Base-by-base conservation (phyloP, 2,888 invertebrate species). In the Torymus aiolomorphi region DNA sequence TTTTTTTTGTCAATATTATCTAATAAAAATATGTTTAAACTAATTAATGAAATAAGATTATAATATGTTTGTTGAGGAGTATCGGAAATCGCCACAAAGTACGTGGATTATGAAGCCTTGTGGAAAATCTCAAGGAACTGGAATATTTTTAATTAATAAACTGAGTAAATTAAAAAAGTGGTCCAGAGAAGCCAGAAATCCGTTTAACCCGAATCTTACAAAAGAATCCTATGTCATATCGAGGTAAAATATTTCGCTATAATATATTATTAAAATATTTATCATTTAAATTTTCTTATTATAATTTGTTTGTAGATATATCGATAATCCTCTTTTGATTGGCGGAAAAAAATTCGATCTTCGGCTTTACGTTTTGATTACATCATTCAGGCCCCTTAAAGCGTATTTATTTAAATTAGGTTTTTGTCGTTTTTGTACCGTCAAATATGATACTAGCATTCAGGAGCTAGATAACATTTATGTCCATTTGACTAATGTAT, bases 21-120 rank as follows among this genome's bases (percentile, higher is more conserved):
- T 10, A 54, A 10, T 12, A 52, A 18, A 18, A 56, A 49, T 18
- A n/a, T 4, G 11, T 24, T 67, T 49, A 56, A 2, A 49, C 56
- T 8, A 54, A 24, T 61, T 57, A 61, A 16, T 16, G 2, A 54
- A 5, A 13, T 31, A 57, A 87, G 98, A 98, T 91, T 98, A 98
- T 90, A 98, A 98, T 89, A 95, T 98, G 94, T 98, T 98, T 90
- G 98, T 98, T 1, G 97, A 98, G 88, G 98, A 98, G 88, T 98
- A 98, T 89, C 93, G 97, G 74, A 97, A 97, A 91, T 96, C 95
- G 83, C 97, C 98, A 0, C 96, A 96, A 88, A 96, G 96, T 85
- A 98, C 98, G 0, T 98, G 98, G 98, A 98, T 98, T 83, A 97
- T 98, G 95, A 98, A 98, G 89, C 98, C 98, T 0, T 97, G 97